phyloP scores from a whole-genome alignment of 2,113 vertebrate species.

The Sarotherodon lohbergeri region DNA sequence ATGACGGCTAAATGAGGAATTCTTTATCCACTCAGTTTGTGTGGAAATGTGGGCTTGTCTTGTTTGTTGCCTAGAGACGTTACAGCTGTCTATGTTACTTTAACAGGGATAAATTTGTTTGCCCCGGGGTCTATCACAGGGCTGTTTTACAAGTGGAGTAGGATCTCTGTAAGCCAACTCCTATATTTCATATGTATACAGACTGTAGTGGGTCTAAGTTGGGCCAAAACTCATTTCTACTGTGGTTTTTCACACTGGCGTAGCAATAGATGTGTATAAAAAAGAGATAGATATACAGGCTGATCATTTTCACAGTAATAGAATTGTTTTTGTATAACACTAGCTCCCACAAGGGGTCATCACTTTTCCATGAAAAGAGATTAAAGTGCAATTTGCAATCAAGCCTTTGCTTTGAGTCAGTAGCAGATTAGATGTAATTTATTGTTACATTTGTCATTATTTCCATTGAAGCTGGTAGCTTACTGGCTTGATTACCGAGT shows the following conservation, averaged over 20 bases:
- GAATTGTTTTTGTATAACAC: neutral
- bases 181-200: neutral
- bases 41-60: neutral
- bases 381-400: neutral
- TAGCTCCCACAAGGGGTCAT: constrained; percentile 51
- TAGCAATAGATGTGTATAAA: neutral
- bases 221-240: neutral
- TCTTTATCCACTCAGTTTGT: neutral
- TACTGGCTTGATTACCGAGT: neutral
- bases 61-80: neutral
- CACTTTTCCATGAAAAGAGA: neutral
- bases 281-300: neutral
- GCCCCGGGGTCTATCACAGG: neutral
- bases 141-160: neutral
- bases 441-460: neutral
- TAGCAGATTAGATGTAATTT: neutral
- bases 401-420: neutral
- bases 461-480: neutral
- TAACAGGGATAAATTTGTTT: neutral
- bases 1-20: neutral
- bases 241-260: neutral
- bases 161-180: neutral
- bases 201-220: neutral
- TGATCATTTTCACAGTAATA: neutral
- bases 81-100: neutral